Evolutionary conservation across 2,888 invertebrate species (phyloP).

Genomic region (Creontiades dilutus): DNA sequence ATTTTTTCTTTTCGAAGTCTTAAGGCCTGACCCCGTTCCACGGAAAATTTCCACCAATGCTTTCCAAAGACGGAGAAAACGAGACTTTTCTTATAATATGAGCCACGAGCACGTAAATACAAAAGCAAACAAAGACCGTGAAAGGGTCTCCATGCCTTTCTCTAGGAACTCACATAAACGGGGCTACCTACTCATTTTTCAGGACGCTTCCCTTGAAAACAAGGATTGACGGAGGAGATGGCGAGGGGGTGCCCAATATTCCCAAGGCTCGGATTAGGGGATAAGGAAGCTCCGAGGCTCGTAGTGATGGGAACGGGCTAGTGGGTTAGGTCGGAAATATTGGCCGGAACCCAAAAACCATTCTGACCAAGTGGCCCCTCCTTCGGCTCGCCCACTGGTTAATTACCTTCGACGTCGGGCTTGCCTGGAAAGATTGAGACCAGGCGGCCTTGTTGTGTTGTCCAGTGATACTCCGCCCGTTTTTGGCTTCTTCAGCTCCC

Average conservation of each 20-base stretch:
- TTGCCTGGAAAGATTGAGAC: background rate
- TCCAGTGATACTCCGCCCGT: no score
- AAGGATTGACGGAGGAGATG: background rate
- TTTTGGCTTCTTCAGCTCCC: no score
- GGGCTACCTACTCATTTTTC: background rate
- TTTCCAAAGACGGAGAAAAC: no score
- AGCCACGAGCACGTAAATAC: background rate
- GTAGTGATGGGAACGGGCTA: background rate
- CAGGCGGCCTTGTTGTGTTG: background rate
- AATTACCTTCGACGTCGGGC: background rate
- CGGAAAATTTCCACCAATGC: no score
- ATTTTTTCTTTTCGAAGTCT: no score
- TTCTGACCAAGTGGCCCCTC: background rate
- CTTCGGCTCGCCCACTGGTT: slow-evolving; percentile 10
- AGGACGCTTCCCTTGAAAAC: background rate
- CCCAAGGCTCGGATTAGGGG: slow-evolving; percentile 8
- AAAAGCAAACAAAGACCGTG: background rate
- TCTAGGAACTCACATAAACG: background rate
- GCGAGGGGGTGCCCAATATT: background rate
- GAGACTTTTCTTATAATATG: no score
- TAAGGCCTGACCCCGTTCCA: no score
- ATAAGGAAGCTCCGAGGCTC: slow-evolving; percentile 1
- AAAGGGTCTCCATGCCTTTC: background rate
- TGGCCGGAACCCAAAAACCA: slow-evolving; percentile 12
- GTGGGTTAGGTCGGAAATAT: slow-evolving; percentile 13